phyloP scores from a whole-genome alignment of 2,113 vertebrate species.

The Vidua macroura region DNA sequence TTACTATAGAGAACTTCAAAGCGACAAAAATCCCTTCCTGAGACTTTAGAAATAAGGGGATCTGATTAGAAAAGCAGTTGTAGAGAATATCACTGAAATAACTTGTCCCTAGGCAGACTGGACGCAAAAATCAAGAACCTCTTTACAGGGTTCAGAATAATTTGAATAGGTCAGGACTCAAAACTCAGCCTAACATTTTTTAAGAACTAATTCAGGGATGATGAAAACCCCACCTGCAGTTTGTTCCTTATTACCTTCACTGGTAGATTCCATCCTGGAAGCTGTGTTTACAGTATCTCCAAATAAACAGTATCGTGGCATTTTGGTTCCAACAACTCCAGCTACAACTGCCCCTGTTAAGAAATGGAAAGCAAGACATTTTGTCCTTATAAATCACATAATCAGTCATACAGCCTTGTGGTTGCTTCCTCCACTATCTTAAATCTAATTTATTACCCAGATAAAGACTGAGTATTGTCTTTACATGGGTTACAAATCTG shows the following conservation, averaged over 20 bases:
- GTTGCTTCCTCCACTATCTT: background rate
- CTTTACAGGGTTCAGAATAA: background rate
- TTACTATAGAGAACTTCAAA: background rate
- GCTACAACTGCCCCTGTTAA: constrained; percentile 85
- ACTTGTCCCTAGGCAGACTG: background rate
- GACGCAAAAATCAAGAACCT: background rate
- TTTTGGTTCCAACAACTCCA: constrained; percentile 89
- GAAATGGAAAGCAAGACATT: background rate
- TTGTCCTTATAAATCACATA: background rate
- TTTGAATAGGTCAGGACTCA: background rate
- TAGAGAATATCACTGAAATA: background rate
- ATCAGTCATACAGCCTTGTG: background rate
- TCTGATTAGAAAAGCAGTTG: background rate
- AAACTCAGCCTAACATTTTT: background rate
- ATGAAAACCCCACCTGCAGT: background rate
- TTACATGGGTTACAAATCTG: background rate
- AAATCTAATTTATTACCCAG: background rate
- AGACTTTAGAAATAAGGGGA: background rate
- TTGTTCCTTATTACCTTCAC: constrained; percentile 71
- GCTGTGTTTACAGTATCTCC: constrained; percentile 91
- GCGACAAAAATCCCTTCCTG: background rate
- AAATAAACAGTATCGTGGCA: constrained; percentile 91
- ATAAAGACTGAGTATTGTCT: background rate
- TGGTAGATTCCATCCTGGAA: constrained; percentile 91
- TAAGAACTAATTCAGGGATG: background rate